A percentile compares a stretch with the other conserved stretches of the same genome.
phyloP scores from a whole-genome alignment of 2,113 vertebrate genomes.

The Colius striatus region DNA sequence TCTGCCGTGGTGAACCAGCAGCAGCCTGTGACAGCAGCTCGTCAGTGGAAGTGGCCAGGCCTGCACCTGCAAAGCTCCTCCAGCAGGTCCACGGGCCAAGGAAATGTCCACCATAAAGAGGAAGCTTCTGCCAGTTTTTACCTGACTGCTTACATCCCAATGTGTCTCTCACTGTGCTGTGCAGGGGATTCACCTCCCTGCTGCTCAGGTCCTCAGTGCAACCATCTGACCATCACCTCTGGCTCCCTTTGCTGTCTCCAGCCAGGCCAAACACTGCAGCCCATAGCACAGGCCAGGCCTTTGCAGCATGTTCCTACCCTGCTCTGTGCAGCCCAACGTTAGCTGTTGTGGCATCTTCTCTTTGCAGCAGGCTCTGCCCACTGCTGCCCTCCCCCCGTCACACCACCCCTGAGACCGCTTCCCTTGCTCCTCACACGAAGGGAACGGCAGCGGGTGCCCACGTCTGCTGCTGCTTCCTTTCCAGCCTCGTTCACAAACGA shows the following conservation, averaged over 20 bases:
- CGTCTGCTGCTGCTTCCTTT: neutral
- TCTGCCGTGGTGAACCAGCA: too few relatives aligned
- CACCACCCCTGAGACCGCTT: fast-evolving
- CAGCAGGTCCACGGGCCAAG: fast-evolving
- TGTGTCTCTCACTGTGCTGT: fast-evolving
- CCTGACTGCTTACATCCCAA: neutral
- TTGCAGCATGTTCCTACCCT: neutral
- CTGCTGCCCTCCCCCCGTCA: neutral
- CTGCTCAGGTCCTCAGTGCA: neutral
- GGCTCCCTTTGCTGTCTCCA: neutral
- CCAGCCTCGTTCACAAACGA: fast-evolving
- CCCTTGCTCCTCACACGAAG: neutral
- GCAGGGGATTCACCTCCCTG: neutral
- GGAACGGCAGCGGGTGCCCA: fast-evolving
- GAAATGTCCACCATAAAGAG: fast-evolving
- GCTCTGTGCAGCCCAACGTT: too few relatives aligned
- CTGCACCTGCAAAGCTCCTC: neutral
- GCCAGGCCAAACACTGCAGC: neutral
- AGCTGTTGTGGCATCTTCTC: neutral
- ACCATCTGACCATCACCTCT: too few relatives aligned
- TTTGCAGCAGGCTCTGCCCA: neutral
- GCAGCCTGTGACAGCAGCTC: neutral
- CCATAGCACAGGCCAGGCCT: fast-evolving
- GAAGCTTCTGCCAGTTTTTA: neutral
- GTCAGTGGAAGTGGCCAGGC: neutral